Conservation (phyloP, 2,888 invertebrate species). For the Sinopyrophorus schimmeli region DNA sequence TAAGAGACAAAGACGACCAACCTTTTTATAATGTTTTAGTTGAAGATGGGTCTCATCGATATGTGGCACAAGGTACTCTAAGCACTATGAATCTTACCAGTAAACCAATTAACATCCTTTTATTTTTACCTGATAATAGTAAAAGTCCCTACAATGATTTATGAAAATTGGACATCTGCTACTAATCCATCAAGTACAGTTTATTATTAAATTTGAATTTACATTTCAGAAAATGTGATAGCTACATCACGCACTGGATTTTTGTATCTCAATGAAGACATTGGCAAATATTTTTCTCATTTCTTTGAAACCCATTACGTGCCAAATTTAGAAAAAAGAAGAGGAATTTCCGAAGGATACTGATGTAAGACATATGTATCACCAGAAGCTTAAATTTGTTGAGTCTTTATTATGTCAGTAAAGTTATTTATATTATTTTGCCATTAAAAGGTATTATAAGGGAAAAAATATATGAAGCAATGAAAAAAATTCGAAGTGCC, state of each 20-base stretch:
- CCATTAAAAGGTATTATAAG: too few species aligned
- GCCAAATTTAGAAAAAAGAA: conserved; percentile 61
- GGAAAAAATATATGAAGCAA: too few species aligned
- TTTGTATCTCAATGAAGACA: conserved; percentile 47
- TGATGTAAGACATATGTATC: conserved; percentile 51
- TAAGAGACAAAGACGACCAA: conserved; percentile 60
- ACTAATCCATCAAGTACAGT: too few species aligned
- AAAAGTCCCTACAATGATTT: too few species aligned
- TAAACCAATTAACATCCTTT: too few species aligned
- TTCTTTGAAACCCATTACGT: conserved; percentile 67
- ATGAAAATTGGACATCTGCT: too few species aligned
- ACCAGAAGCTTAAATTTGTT: conserved; percentile 34
- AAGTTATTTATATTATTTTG: too few species aligned
- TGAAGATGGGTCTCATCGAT: conserved; percentile 69
- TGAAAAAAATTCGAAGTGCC: conserved; percentile 3
- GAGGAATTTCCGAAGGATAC: conserved; percentile 69
- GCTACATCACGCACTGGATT: conserved; percentile 43
- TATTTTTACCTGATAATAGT: too few species aligned
- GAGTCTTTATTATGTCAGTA: too few species aligned
- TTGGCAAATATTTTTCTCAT: conserved; percentile 55
- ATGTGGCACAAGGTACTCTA: conserved; percentile 71
- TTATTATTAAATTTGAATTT: conserved; percentile 2
- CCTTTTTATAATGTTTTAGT: conserved; percentile 73
- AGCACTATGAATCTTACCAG: too few species aligned
- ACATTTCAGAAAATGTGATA: conserved; percentile 43